These are phyloP conservation scores for Hemiprocne comata DNA, from an alignment of 2,113 vertebrate species.

Conservation along the genomic window DNA sequence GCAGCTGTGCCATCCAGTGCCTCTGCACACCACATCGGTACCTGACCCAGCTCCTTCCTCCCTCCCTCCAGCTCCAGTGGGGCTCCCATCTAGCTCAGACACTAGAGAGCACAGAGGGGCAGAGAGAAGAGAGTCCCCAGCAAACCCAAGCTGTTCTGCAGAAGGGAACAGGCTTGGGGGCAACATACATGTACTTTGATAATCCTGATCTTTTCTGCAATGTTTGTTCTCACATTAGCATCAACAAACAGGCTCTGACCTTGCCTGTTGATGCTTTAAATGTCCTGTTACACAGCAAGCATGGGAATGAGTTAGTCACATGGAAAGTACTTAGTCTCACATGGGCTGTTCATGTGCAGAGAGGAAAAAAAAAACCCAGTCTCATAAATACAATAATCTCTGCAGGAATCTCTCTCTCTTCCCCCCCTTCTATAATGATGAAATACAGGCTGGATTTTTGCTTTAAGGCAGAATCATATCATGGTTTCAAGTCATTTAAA, in stretches of 20 bases:
- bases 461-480: constrained; percentile 53
- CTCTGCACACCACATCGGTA: not conserved
- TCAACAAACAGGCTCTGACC: constrained; percentile 47
- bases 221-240: constrained; percentile 23
- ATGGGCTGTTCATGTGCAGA: constrained; percentile 72
- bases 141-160: not conserved
- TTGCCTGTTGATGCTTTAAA: constrained; percentile 50
- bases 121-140: not conserved
- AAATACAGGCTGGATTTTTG: constrained; percentile 43
- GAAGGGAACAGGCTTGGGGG: not conserved
- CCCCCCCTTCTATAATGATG: constrained; percentile 10
- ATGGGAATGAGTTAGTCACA: constrained; percentile 76
- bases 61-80: not conserved
- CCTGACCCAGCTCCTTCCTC: not conserved
- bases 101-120: not conserved
- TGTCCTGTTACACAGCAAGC: constrained; percentile 62
- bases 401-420: constrained; percentile 61
- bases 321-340: constrained; percentile 77
- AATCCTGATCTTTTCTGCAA: constrained; percentile 43
- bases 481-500: constrained; percentile 2
- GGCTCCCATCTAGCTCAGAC: not conserved
- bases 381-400: constrained; percentile 73
- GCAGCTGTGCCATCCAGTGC: not conserved
- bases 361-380: constrained; percentile 32
- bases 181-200: not conserved